Evolutionary conservation across 2,888 invertebrate species (phyloP).

Genomic region (Chrysolina americana): DNA sequence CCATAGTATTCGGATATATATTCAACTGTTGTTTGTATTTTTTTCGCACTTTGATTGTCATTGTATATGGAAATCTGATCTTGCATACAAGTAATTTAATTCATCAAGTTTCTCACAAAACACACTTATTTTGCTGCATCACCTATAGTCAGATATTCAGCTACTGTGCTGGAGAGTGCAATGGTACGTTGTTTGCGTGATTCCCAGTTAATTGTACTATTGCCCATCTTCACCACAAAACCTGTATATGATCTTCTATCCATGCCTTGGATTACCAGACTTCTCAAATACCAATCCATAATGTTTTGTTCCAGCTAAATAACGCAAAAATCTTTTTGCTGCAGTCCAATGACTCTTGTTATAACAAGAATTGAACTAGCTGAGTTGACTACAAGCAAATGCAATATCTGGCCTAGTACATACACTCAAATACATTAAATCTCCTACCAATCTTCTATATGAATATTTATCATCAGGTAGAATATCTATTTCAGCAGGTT

Average conservation of each 20-base stretch:
- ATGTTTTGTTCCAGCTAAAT: neutral
- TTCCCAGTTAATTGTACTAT: neutral
- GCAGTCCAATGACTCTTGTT: too few relatives aligned
- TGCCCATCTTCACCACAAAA: too few relatives aligned
- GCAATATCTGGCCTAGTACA: neutral
- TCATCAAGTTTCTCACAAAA: neutral
- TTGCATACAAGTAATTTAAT: neutral
- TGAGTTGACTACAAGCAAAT: neutral
- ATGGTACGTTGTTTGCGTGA: neutral
- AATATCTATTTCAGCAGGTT: neutral
- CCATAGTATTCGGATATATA: constrained; percentile 52
- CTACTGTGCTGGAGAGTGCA: neutral
- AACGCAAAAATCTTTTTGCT: neutral
- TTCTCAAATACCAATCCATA: neutral
- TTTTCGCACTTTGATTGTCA: neutral
- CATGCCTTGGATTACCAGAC: neutral
- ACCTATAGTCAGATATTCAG: neutral
- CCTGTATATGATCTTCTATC: neutral
- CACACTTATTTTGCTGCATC: neutral
- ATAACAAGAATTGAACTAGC: too few relatives aligned
- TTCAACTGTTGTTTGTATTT: constrained; percentile 42
- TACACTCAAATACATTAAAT: constrained; percentile 4
- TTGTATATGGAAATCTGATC: neutral
- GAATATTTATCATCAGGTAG: neutral
- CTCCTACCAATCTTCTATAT: neutral